Base-by-base conservation (phyloP, 2,888 invertebrate genomes). In the Odontocolon sp. region DNA sequence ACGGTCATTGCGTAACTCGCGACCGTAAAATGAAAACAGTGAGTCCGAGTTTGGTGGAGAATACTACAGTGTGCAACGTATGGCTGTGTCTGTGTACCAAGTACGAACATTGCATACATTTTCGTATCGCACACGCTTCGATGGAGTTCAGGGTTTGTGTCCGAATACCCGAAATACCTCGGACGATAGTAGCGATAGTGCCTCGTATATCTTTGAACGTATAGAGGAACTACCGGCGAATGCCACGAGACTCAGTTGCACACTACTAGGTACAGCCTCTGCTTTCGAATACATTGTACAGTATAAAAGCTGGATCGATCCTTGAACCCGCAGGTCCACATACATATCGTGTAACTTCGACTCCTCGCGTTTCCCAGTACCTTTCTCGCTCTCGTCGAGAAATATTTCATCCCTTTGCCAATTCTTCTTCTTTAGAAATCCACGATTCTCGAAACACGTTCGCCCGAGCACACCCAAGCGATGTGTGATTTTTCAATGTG, bases 361-460 rank as follows among this genome's bases (percentile, higher is more conserved):
- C 69, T 40, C 42, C 69, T 26, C 36, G 9, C 28, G 9, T 26
- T 38, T n/a, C 14, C 38, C 23, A 3, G 38, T 26, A 16, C n/a
- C 42, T 42, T 18, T 26, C 33, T 64, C 31, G n/a, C 26, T 42
- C 45, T 38, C 14, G 40, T 45, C 11, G 50, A 42, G 14, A 56
- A 72, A 79, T 76, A 61, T 56, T 61, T 76, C 69, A 79, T 76
- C 45, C 56, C 50, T 61, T 54, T 45, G 54, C 52, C n/a, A n/a
- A n/a, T 66, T 57, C 63, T 71, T 70, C 52, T 68, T 73, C 64
- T 69, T 50, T 50, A 67, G 56, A 57, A 77, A 77, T 57, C 67
- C 54, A 33, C 26, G 54, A 52, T 50, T 69, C 54, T 52, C 6
- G 26, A 50, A 50, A 26, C 45, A 40, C 33, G 16, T 47, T 61